Percentiles rank a stretch among this genome's conserved stretches.
Evolutionary conservation across 2,888 invertebrate species (phyloP).

Genomic region (Ophion ventricosus): DNA sequence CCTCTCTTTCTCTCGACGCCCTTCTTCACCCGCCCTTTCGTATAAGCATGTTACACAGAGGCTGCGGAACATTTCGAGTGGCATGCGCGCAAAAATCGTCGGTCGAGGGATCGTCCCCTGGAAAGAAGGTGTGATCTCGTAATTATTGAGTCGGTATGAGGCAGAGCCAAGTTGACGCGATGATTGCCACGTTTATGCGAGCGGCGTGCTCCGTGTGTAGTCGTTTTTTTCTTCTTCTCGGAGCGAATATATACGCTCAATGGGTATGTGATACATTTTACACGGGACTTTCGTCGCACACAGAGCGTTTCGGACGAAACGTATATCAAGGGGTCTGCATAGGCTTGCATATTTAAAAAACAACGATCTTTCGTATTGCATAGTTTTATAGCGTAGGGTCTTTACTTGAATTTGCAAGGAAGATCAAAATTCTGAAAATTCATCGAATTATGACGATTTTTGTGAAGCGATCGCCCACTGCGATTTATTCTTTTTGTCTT

Average conservation of each 20-base stretch:
- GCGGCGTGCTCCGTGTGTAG: not conserved
- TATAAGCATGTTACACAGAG: slow-evolving; percentile 32
- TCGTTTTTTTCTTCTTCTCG: not conserved
- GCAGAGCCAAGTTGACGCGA: slow-evolving; percentile 76
- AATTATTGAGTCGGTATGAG: slow-evolving; percentile 76
- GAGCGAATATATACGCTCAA: not conserved
- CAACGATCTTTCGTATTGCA: too few relatives aligned
- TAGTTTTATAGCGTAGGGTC: too few relatives aligned
- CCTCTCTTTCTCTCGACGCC: slow-evolving; percentile 36
- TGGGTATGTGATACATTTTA: not conserved
- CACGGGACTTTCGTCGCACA: not conserved
- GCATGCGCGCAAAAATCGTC: slow-evolving; percentile 52
- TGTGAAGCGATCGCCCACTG: too few relatives aligned
- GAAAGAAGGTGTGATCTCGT: slow-evolving; percentile 77
- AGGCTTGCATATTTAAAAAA: too few relatives aligned
- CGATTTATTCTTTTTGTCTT: too few relatives aligned
- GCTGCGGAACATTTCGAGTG: slow-evolving; percentile 71
- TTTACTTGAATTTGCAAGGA: too few relatives aligned
- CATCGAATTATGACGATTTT: too few relatives aligned
- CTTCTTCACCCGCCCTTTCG: slow-evolving; percentile 3
- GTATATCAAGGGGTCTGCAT: not conserved
- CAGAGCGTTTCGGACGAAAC: not conserved
- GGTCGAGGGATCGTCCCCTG: slow-evolving; percentile 56
- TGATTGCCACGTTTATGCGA: slow-evolving; percentile 76
- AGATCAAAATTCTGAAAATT: too few relatives aligned